A percentile compares a stretch with the other conserved stretches of the same genome.
Conservation (phyloP, 2,888 invertebrate genomes). For the Morpho achilles region DNA sequence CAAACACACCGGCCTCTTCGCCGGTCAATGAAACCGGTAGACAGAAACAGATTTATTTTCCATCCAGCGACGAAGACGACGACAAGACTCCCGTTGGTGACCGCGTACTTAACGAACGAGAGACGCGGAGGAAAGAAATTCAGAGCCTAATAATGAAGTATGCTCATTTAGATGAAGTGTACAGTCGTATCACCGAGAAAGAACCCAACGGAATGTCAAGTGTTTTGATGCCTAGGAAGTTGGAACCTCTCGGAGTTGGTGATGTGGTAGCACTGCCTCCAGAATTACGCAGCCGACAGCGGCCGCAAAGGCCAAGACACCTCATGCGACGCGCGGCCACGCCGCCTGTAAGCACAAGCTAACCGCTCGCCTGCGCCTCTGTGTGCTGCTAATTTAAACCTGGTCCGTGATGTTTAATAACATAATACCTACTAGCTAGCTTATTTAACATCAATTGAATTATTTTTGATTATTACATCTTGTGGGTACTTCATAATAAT, state of each 20-base stretch:
- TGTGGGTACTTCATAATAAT: too few relatives aligned
- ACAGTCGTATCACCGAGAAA: slow-evolving; percentile 72
- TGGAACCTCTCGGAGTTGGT: slow-evolving; percentile 59
- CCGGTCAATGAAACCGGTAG: slow-evolving; percentile 56
- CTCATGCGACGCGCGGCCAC: slow-evolving; percentile 75
- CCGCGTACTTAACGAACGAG: slow-evolving; percentile 83
- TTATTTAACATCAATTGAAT: too few relatives aligned
- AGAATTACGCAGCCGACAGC: slow-evolving; percentile 66
- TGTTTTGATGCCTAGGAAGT: slow-evolving; percentile 39
- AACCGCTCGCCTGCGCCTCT: slow-evolving; percentile 62
- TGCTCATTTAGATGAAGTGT: slow-evolving; percentile 86
- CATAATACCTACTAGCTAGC: background rate
- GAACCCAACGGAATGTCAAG: slow-evolving; percentile 49
- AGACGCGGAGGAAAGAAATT: slow-evolving; percentile 90
- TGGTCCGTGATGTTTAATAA: slow-evolving; percentile 62
- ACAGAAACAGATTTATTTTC: slow-evolving; percentile 71
- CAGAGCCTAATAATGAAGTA: slow-evolving; percentile 91
- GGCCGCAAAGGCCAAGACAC: slow-evolving; percentile 63
- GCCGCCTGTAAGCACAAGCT: slow-evolving; percentile 78
- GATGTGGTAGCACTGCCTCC: slow-evolving; percentile 67
- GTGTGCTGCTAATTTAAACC: slow-evolving; percentile 71
- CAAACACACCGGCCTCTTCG: slow-evolving; percentile 61
- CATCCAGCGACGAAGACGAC: slow-evolving; percentile 70
- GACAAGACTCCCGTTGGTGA: slow-evolving; percentile 78
- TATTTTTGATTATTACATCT: too few relatives aligned